A percentile compares a stretch with the other conserved stretches of the same genome.
These are phyloP conservation scores for Tapirus indicus DNA, from an alignment of 2,797 vertebrate genomes.

Conservation along the genomic window DNA sequence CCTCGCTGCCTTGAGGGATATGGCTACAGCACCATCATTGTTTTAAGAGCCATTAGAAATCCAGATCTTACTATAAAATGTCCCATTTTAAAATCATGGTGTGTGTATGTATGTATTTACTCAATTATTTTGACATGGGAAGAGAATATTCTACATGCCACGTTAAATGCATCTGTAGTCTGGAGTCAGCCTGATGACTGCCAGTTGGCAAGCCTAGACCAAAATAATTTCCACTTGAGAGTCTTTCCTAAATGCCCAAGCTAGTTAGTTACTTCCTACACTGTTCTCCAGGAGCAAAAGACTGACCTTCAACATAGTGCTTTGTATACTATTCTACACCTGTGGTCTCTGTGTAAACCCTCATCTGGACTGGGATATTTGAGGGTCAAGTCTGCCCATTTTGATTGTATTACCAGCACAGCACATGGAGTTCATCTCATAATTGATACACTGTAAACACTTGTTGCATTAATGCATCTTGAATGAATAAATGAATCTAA, in stretches of 20 bases:
- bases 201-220: not conserved
- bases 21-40: rapidly evolving
- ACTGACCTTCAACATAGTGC: not conserved
- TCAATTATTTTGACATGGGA: not conserved
- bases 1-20: rapidly evolving
- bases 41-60: not conserved
- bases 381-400: not conserved
- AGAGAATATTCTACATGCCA: not conserved
- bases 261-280: not conserved
- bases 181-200: not conserved
- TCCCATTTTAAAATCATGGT: not conserved
- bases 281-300: not conserved
- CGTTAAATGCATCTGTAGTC: not conserved
- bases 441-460: not conserved
- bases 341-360: not conserved
- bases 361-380: not conserved
- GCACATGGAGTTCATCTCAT: not conserved
- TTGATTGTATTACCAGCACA: not conserved
- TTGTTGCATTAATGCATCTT: not conserved
- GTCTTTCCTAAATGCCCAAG: not conserved
- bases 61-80: not conserved
- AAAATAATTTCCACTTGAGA: not conserved
- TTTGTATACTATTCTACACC: not conserved
- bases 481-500: not conserved
- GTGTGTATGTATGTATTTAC: not conserved